Percentiles rank a stretch among this genome's conserved stretches.
Evolutionary conservation across 2,797 vertebrate genomes (phyloP).

Genomic region (Vultur gryphus): DNA sequence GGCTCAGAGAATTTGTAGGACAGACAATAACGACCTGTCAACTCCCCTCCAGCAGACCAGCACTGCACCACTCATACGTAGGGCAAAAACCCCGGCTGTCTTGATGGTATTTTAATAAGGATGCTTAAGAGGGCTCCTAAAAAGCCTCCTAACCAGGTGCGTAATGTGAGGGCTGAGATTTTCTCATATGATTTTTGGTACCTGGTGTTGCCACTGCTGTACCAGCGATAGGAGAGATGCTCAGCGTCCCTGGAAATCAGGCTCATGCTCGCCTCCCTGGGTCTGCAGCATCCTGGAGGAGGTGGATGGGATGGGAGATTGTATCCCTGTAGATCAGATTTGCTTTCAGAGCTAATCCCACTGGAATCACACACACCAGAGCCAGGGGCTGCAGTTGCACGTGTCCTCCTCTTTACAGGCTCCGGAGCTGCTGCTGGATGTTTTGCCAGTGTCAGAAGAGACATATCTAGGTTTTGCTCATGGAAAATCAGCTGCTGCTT

Average conservation of each 20-base stretch:
- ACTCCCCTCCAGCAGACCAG: not conserved
- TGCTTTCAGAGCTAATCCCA: not conserved
- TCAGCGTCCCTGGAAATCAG: not conserved
- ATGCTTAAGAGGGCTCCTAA: not conserved
- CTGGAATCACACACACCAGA: not conserved
- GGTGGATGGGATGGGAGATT: fast-evolving
- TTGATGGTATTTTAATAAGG: not conserved
- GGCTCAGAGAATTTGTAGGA: not conserved
- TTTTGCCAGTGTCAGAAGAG: not conserved
- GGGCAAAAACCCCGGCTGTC: not conserved
- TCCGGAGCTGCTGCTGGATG: not conserved
- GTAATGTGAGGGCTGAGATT: not conserved
- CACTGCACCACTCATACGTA: not conserved
- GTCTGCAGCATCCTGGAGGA: not conserved
- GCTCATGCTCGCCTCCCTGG: fast-evolving
- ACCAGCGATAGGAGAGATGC: not conserved
- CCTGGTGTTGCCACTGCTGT: fast-evolving
- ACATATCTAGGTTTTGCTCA: not conserved
- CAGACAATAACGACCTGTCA: constrained; percentile 47
- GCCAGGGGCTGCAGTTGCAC: not conserved
- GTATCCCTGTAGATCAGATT: not conserved
- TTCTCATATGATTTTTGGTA: not conserved
- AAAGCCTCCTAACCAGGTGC: not conserved
- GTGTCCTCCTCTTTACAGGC: not conserved
- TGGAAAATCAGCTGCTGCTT: not conserved